Evolutionary conservation across 2,888 invertebrate species (phyloP), one percentile per base, ranked within the genome.

Genomic region (Diadegma fenestrale): DNA sequence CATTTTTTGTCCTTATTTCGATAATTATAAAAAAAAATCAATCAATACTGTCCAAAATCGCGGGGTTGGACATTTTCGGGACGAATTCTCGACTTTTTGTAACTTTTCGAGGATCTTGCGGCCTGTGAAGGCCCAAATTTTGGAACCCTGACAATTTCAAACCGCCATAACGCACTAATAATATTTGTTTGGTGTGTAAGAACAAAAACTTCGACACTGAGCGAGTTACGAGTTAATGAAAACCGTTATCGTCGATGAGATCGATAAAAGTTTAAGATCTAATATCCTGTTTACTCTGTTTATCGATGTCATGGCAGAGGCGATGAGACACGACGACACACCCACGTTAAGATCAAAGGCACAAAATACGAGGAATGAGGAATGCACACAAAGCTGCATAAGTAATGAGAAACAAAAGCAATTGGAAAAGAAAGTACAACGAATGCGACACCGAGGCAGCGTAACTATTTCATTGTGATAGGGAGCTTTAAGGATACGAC

Each of bases 391-490:
- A 66, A 77, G 43, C 54, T 69, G n/a, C 12, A 37, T 45, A 64
- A 22, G 66, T 51, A 19, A 14, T 75, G 12, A 79, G n/a, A 72
- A 12, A 58, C 37, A 58, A 41, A 68, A 58, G 14, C 10, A 41
- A 37, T 22, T 30, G 43, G 63, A 43, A 58, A 64, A 51, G 37
- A 54, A 66, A 68, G 51, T 54, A 64, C 26, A 73, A 66, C 63
- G 51, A 19, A 61, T 69, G 61, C 22, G 66, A 85, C 64, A 61
- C 69, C 64, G 79, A 80, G 81, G 76, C 26, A 64, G 63, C 81
- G 75, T 45, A 51, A 69, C 64, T 79, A 63, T 82, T 85, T 85
- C 79, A 85, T 75, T 75, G 69, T 66, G 73, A 37, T 48, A 30
- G 33, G 19, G n/a, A n/a, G n/a, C n/a, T 71, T 45, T 43, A 19